Conservation (phyloP, 2,888 invertebrate species). For the Dioctria rufipes region DNA sequence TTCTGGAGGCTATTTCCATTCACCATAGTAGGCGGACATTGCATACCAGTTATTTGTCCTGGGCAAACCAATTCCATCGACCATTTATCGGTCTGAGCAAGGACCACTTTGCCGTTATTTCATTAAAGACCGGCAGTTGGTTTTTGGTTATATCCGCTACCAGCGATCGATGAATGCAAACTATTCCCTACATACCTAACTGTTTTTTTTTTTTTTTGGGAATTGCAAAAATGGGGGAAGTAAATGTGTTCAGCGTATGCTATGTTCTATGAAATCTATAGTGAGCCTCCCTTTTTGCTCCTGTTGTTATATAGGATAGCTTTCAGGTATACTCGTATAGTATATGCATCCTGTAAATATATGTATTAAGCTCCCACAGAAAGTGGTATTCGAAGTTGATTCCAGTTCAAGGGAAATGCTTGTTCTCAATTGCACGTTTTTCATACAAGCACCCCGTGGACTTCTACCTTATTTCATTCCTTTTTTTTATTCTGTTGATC, state of each 20-base stretch:
- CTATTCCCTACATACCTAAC: constrained; percentile 1
- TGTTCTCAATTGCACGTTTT: not conserved
- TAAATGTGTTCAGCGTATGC: constrained; percentile 26
- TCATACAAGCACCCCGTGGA: too few species aligned
- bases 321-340: constrained; percentile 9
- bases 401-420: constrained; percentile 24
- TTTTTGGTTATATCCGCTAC: constrained; percentile 32
- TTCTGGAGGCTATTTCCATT: not conserved
- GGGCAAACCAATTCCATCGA: constrained; percentile 25
- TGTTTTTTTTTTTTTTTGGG: too few species aligned
- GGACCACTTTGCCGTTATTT: constrained; percentile 33
- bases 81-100: constrained; percentile 31
- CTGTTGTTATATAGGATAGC: not conserved
- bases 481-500: too few species aligned
- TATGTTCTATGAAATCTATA: not conserved
- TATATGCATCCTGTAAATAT: not conserved
- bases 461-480: too few species aligned
- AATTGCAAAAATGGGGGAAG: constrained; percentile 15
- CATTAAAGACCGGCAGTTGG: constrained; percentile 32
- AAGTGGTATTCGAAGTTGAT: constrained; percentile 9
- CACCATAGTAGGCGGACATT: not conserved
- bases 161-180: constrained; percentile 19
- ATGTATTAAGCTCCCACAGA: constrained; percentile 18
- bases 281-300: constrained; percentile 1
- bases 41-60: constrained; percentile 20